Evolutionary conservation across 1,140 invertebrate genomes (phyloP), one percentile per base, ranked within the genome.

Genomic region (Bradynema listronoti): DNA sequence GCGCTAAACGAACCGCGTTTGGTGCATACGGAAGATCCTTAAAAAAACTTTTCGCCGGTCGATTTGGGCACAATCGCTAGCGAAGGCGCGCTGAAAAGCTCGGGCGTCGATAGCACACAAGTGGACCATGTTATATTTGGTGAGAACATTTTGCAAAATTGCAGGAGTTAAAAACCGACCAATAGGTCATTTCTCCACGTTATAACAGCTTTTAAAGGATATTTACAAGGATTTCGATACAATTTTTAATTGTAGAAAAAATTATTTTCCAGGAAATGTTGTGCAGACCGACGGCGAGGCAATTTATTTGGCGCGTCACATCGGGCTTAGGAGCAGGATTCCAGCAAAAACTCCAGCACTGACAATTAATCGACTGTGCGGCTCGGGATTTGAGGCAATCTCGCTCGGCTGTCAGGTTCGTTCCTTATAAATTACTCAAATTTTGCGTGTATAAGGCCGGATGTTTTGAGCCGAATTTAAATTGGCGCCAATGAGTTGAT

Each of bases 1-100:
- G 87, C 73, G 91, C 92, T 5, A 97, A 96, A 79, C 84, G 94
- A 52, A 97, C 93, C n/a, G 88, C 94, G n/a, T 96, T 97, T 83
- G 94, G 94, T 41, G 87, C 91, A 16, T 94, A 89, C 81, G 92
- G 92, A 30, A 92, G 93, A 7, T 86, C 87, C 72, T 85, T 97
- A 69, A 85, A 86, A n/a, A 87, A 87, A 89, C 71, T 85, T 86
- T 33, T 85, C 84, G 46, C 84, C 86, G 19, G 88, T 88, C 0
- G 89, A 95, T 57, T 81, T 99, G 34, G 80, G 77, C 41, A 78
- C 78, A 47, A 79, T 86, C 24, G 90, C 91, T 0, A 83, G 86
- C 0, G 86, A 86, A 69, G 89, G 88, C 45, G 91, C 91, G 1
- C 78, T 98, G 2, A 83, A 86, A 58, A 87, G 61, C 47, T 87